Conservation (phyloP, 2,113 vertebrate genomes). For the Sapayoa aenigma region DNA sequence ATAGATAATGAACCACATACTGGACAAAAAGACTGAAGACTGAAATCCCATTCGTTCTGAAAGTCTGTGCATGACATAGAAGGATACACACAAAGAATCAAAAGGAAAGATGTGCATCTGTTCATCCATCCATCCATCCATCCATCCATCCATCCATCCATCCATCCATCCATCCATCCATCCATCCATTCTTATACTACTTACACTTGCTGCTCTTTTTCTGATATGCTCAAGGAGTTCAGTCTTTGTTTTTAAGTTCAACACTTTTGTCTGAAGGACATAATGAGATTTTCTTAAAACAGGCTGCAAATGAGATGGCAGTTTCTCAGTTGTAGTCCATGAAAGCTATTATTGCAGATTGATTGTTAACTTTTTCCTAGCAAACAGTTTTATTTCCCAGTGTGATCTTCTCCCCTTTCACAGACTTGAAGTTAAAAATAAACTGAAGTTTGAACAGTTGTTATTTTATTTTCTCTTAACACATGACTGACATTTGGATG, state of each 20-base stretch:
- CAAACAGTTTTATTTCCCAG: neutral
- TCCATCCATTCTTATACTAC: neutral
- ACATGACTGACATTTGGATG: neutral
- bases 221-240: neutral
- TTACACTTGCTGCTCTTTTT: neutral
- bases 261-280: neutral
- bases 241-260: neutral
- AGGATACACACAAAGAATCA: neutral
- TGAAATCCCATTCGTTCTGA: slow-evolving; percentile 10
- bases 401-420: neutral
- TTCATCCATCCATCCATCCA: neutral
- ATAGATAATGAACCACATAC: neutral
- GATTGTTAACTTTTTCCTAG: slow-evolving; percentile 6
- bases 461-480: neutral
- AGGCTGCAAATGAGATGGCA: neutral
- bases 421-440: slow-evolving; percentile 19
- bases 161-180: neutral
- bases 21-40: neutral
- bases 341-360: slow-evolving; percentile 37
- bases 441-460: neutral
- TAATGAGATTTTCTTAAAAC: neutral
- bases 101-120: neutral
- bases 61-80: neutral
- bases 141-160: too few species aligned
- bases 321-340: slow-evolving; percentile 8